Base-by-base conservation (phyloP, 2,113 vertebrate species). In the Centropristis striata region DNA sequence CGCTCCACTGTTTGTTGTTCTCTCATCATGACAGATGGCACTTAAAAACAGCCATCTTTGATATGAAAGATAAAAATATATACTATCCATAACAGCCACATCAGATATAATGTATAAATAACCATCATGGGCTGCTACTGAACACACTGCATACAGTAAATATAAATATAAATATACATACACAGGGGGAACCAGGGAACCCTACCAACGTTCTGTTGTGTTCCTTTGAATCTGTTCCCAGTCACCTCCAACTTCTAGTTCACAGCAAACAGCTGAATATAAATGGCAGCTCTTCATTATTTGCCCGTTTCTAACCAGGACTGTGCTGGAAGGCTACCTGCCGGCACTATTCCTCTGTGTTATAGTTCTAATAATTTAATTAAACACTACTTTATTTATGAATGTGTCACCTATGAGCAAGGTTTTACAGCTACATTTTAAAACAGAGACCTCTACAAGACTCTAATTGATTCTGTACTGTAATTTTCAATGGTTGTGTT, bases 11-110 rank as follows among this genome's bases (percentile, higher is more conserved):
- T 77, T 85, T 72, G 71, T 69, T 76, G 60, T 55, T 65, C 61
- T 75, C 75, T 78, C 71, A 59, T 80, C 44, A 23, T 80, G 63
- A 84, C 86, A 91, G 88, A 90, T 91, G 86, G 84, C 84, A 85
- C 68, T 83, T 90, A 79, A 71, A 87, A 80, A 85, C 59, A 81
- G 85, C 75, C 81, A 83, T 86, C 78, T 83, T 86, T 80, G 68
- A 80, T 78, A 64, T 57, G 47, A 61, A 58, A 82, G 63, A 81
- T 61, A 71, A 49, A 75, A 79, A 74, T 36, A 70, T 14, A 63
- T 39, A 37, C 25, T 36, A 55, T 55, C 46, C 53, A 51, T 28
- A 37, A 70, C 68, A 74, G 53, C 9, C 49, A 44, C 12, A 75
- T 59, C 41, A 28, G 54, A 80, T 28, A 28, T 8, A 58, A 36